Evolutionary conservation across 2,797 vertebrate genomes (phyloP).

Genomic region (Eupleurogrammus muticus): DNA sequence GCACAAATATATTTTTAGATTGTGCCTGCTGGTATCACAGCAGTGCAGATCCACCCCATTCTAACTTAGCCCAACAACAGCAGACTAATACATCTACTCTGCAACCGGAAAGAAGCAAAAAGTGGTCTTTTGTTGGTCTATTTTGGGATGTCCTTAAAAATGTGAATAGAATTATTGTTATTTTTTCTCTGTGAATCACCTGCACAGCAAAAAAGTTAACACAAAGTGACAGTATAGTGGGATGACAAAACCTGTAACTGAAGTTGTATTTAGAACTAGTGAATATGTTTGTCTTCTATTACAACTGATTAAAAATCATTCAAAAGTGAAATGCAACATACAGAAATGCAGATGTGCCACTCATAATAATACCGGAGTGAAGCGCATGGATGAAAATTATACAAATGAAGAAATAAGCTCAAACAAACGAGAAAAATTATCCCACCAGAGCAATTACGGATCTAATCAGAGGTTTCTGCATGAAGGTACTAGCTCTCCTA

Average conservation of each 20-base stretch:
- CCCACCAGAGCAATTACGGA: constrained; percentile 85
- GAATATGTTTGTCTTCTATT: constrained; percentile 54
- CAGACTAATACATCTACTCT: constrained; percentile 33
- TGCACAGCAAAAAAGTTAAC: constrained; percentile 26
- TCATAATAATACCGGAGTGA: constrained; percentile 65
- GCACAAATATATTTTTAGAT: constrained; percentile 75
- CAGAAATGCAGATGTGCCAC: constrained; percentile 63
- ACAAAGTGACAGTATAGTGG: constrained; percentile 9
- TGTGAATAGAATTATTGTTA: not conserved
- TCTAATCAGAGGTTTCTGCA: constrained; percentile 87
- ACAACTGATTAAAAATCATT: constrained; percentile 77
- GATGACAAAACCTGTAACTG: constrained; percentile 11
- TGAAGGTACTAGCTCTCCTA: constrained; percentile 81
- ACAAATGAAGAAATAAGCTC: constrained; percentile 78
- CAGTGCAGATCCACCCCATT: constrained; percentile 29
- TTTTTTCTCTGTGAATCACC: constrained; percentile 34
- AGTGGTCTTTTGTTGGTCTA: constrained; percentile 26
- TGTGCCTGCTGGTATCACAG: constrained; percentile 38
- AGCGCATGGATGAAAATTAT: constrained; percentile 69
- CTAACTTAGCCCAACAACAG: constrained; percentile 34
- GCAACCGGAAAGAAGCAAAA: constrained; percentile 30
- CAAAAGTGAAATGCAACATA: constrained; percentile 67
- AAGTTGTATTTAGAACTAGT: constrained; percentile 48
- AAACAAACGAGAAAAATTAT: constrained; percentile 71
- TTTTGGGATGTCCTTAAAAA: constrained; percentile 29